Evolutionary conservation across 1,140 invertebrate species (phyloP).

Genomic region (Caenorhabditis briggsae): DNA sequence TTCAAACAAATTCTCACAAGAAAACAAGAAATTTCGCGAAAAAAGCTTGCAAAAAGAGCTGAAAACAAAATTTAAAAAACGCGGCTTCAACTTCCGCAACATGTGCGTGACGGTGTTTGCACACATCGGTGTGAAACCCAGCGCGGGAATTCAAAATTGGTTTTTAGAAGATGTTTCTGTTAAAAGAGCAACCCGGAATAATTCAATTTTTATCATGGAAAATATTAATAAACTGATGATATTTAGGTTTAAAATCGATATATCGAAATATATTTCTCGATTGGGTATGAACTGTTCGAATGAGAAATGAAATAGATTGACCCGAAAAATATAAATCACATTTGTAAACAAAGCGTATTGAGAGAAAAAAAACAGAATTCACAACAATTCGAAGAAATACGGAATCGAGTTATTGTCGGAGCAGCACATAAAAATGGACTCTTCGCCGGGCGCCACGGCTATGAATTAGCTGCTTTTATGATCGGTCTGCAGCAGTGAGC

Average conservation of each 20-base stretch:
- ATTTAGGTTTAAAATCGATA: not conserved
- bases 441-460: conserved; percentile 46
- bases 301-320: conserved; percentile 33
- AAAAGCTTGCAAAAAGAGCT: not conserved
- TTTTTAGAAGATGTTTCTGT: not conserved
- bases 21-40: not conserved
- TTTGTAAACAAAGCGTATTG: conserved; percentile 27
- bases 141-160: not conserved
- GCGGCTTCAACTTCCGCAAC: not conserved
- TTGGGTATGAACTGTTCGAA: conserved; percentile 27
- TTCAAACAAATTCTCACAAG: not conserved
- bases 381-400: conserved; percentile 25
- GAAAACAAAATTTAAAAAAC: conserved; percentile 19
- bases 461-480: conserved; percentile 55
- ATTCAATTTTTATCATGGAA: too few species aligned
- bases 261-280: not conserved
- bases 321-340: conserved; percentile 54
- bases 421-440: conserved; percentile 41
- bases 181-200: too few species aligned
- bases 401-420: not conserved
- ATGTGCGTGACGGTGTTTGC: conserved; percentile 12
- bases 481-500: conserved; percentile 47
- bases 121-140: not conserved
- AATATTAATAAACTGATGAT: too few species aligned
- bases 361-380: conserved; percentile 23